Evolutionary conservation across 2,797 vertebrate species (phyloP).

Genomic region (Scarus forsteni): DNA sequence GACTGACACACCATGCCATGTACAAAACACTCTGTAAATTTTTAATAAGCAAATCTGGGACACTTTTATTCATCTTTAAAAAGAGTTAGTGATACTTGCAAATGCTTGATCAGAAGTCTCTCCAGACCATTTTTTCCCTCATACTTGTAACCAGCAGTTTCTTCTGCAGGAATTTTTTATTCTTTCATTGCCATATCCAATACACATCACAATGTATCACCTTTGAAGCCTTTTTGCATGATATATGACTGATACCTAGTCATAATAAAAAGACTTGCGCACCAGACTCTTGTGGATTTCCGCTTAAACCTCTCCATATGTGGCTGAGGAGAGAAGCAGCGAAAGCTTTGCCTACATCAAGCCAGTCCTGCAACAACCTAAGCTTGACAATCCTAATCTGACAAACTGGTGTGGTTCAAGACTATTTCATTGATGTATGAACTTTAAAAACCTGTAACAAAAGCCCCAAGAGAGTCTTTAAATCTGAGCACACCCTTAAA

Average conservation of each 20-base stretch:
- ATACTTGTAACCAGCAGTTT: slow-evolving; percentile 27
- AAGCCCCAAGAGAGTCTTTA: slow-evolving; percentile 60
- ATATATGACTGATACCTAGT: slow-evolving; percentile 43
- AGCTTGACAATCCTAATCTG: slow-evolving; percentile 59
- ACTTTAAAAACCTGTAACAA: slow-evolving; percentile 62
- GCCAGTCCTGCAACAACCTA: slow-evolving; percentile 32
- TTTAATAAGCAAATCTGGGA: slow-evolving; percentile 62
- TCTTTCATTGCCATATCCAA: slow-evolving; percentile 9
- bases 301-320: slow-evolving; percentile 52
- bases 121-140: slow-evolving; percentile 9
- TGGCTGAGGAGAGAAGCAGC: slow-evolving; percentile 15
- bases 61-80: slow-evolving; percentile 48
- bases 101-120: slow-evolving; percentile 43
- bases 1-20: slow-evolving; percentile 37
- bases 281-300: slow-evolving; percentile 34
- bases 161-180: slow-evolving; percentile 14
- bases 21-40: slow-evolving; percentile 59
- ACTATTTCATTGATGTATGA: slow-evolving; percentile 63
- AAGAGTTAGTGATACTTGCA: slow-evolving; percentile 27
- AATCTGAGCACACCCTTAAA: slow-evolving; percentile 55
- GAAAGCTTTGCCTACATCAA: slow-evolving; percentile 50
- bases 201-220: not conserved
- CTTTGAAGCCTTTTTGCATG: slow-evolving; percentile 13
- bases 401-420: slow-evolving; percentile 54
- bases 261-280: slow-evolving; percentile 37